Conservation (phyloP, 2,113 vertebrate genomes). For the Castor canadensis region DNA sequence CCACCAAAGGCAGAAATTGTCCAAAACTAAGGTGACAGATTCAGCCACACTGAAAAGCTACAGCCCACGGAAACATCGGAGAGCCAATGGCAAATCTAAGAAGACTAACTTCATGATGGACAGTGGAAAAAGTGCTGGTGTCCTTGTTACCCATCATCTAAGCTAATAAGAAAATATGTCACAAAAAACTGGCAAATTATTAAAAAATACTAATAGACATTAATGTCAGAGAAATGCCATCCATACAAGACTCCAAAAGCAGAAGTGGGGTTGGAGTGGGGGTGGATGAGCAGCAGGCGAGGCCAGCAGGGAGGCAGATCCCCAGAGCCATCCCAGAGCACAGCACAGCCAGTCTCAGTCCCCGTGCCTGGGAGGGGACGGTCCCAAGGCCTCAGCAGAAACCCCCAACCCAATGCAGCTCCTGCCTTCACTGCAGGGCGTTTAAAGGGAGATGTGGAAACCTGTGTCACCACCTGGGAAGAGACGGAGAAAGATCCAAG, state of each 20-base stretch:
- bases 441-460: no score
- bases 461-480: no score
- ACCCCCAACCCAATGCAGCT: no score
- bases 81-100: accelerated
- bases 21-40: not conserved
- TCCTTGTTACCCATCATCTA: accelerated
- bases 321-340: not conserved
- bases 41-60: not conserved
- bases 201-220: not conserved
- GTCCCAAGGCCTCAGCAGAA: not conserved
- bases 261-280: no score
- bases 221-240: accelerated
- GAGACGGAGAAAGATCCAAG: no score
- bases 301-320: not conserved
- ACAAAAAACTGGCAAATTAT: accelerated
- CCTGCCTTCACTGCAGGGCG: no score
- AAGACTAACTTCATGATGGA: accelerated
- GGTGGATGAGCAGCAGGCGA: not conserved
- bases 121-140: accelerated
- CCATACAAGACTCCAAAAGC: accelerated
- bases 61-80: accelerated
- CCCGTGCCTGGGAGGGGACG: accelerated
- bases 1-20: not conserved
- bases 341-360: no score
- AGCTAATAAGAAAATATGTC: accelerated